Evolutionary conservation across 2,888 invertebrate species (phyloP).

Genomic region (Aromia moschata): DNA sequence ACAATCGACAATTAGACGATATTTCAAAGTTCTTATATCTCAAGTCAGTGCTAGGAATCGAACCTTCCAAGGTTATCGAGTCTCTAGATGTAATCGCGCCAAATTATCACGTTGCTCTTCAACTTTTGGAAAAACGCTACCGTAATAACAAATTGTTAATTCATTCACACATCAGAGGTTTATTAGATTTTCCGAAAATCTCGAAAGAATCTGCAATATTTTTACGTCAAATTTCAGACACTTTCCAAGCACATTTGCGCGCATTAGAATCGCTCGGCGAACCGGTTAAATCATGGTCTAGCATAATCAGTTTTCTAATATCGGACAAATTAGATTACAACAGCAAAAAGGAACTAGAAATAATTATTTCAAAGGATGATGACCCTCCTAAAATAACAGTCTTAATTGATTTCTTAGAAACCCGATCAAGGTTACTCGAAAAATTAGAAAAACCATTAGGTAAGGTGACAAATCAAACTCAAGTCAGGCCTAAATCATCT

Average conservation of each 20-base stretch:
- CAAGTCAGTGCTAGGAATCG: neutral
- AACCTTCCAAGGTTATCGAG: neutral
- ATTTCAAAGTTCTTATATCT: neutral
- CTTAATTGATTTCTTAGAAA: neutral
- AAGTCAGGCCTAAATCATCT: slow-evolving; percentile 1
- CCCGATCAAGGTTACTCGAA: neutral
- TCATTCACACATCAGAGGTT: slow-evolving; percentile 1
- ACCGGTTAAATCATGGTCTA: too few species aligned
- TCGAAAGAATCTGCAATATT: too few species aligned
- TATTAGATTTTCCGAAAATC: slow-evolving; percentile 3
- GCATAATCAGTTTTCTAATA: too few species aligned
- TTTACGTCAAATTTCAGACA: slow-evolving; percentile 3
- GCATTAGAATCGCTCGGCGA: slow-evolving; percentile 1
- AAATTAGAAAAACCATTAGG: neutral
- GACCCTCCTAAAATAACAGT: neutral
- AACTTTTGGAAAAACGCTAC: neutral
- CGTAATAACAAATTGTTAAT: neutral
- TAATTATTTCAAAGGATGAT: neutral
- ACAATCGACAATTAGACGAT: neutral
- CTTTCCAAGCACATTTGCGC: slow-evolving; percentile 2
- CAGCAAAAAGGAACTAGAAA: slow-evolving; percentile 7
- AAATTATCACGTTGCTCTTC: neutral
- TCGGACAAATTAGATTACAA: too few species aligned
- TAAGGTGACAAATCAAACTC: neutral
- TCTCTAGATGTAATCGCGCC: neutral